phyloP scores from a whole-genome alignment of 1,140 invertebrate genomes.

The Procambarus clarkii region DNA sequence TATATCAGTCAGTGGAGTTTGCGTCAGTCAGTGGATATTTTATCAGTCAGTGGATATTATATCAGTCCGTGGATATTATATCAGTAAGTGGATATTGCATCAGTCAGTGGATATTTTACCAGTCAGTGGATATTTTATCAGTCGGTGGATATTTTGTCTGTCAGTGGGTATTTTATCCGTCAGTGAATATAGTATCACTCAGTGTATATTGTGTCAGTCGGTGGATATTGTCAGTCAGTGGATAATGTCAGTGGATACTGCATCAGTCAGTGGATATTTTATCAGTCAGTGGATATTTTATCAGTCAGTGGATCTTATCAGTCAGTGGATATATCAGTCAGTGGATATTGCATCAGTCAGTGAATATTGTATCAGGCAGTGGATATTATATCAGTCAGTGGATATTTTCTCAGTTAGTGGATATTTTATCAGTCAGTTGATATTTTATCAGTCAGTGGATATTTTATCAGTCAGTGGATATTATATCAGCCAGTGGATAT shows the following conservation, averaged over 20 bases:
- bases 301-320: neutral
- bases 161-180: constrained; percentile 3
- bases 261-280: neutral
- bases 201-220: neutral
- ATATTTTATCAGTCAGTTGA: too few relatives aligned
- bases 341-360: neutral
- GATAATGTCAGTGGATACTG: too few relatives aligned
- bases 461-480: neutral
- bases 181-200: neutral
- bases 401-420: too few relatives aligned
- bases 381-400: neutral
- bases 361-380: neutral
- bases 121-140: constrained; percentile 9
- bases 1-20: too few relatives aligned
- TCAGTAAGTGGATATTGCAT: neutral
- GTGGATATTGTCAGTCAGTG: too few relatives aligned
- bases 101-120: neutral
- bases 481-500: neutral
- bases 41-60: neutral
- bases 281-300: neutral
- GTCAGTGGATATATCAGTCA: neutral
- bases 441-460: too few relatives aligned
- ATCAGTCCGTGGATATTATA: neutral
- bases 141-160: neutral
- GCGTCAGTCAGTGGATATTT: neutral